phyloP scores from a whole-genome alignment of 2,797 vertebrate species.

The Alexandromys oeconomus region DNA sequence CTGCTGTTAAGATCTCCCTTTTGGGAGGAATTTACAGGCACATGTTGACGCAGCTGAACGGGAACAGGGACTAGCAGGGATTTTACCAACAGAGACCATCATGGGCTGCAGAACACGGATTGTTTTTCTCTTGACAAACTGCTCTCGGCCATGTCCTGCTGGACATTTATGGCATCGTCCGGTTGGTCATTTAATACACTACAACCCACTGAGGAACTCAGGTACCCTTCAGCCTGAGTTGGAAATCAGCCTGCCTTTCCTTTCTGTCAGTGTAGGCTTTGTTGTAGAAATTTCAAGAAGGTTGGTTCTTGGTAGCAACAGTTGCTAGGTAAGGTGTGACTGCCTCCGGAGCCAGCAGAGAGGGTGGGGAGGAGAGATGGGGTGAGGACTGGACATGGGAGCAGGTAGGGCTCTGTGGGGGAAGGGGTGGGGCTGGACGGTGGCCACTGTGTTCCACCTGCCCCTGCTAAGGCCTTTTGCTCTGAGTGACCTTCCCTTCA shows the following conservation, averaged over 20 bases:
- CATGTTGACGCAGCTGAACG: constrained; percentile 83
- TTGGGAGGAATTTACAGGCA: constrained; percentile 84
- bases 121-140: accelerated
- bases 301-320: constrained; percentile 49
- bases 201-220: accelerated
- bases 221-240: not conserved
- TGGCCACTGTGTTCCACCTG: accelerated
- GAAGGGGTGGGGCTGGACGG: not conserved
- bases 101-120: accelerated
- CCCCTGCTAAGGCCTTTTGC: accelerated
- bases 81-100: not conserved
- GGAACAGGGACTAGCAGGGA: constrained; percentile 74
- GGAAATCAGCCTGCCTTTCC: not conserved
- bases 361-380: not conserved
- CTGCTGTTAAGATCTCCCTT: constrained; percentile 81
- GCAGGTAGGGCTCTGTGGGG: accelerated
- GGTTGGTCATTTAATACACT: accelerated
- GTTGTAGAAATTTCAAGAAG: not conserved
- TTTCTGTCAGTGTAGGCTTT: not conserved
- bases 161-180: not conserved
- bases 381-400: not conserved
- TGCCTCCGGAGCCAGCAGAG: not conserved
- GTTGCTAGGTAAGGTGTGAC: constrained; percentile 66
- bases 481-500: not conserved
- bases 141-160: accelerated